Evolutionary conservation across 2,888 invertebrate species (phyloP), one percentile per base, ranked within the genome.

Genomic region (Dysmachus trigonus): DNA sequence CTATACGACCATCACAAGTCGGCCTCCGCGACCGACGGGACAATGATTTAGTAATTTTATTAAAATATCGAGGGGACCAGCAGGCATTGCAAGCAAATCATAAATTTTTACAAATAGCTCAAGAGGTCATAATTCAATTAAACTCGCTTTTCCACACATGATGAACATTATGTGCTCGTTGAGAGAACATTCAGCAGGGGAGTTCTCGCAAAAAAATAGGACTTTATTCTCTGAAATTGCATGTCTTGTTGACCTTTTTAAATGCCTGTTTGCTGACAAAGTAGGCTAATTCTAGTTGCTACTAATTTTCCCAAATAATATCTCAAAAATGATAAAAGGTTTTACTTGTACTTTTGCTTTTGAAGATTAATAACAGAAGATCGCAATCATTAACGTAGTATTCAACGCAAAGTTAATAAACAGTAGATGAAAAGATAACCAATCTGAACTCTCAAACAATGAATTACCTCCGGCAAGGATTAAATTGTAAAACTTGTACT

Each of bases 101-200:
- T 85, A 85, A 77, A 62, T 82, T 82, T 53, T 53, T 85, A 62
- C 76, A 53, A 85, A 77, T 76, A 38, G 85, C 85, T 51, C 51
- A 71, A 85, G 85, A 85, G 85, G 76, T 53, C 85, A 77, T 85
- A 85, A 85, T 85, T 85, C 85, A 85, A 85, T 85, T 85, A 76
- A 38, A 15, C 71, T 35, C 62, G 71, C 82, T 62, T 82, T 62
- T 62, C 35, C 13, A 33, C 79, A 79, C 47, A 30, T 15, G 15
- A 31, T 79, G 51, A 47, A 62, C 62, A 22, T 62, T 62, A 62
- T 27, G 22, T 22, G 22, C 22, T 62, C 27, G 22, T 62, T 62
- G 27, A 62, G 62, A 27, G 22, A 62, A 62, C 18, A 62, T 10
- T 27, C 22, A 27, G 18, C 27, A 10, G 27, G 62, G 62, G 22